Conservation (phyloP, 2,888 invertebrate species). For the Cepaea hortensis region DNA sequence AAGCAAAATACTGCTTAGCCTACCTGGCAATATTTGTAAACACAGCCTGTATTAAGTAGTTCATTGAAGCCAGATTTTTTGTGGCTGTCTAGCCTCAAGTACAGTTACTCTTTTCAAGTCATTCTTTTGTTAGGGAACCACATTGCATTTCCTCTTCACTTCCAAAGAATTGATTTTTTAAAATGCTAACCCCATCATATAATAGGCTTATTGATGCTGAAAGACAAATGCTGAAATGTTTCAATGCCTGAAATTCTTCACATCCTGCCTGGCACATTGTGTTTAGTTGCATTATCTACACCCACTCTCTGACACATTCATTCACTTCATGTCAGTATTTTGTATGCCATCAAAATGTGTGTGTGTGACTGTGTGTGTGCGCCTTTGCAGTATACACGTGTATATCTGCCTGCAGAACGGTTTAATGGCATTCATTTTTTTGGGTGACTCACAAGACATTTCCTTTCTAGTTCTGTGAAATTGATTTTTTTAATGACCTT, state of each 20-base stretch:
- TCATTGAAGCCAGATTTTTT: neutral
- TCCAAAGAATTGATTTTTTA: slow-evolving; percentile 10
- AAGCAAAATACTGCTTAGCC: slow-evolving; percentile 4
- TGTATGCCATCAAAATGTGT: too few relatives aligned
- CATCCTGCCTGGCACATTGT: neutral
- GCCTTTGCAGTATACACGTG: too few relatives aligned
- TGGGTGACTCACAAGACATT: neutral
- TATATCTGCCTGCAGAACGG: too few relatives aligned
- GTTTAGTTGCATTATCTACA: neutral
- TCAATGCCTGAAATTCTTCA: neutral
- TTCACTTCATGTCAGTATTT: too few relatives aligned
- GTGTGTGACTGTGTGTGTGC: too few relatives aligned
- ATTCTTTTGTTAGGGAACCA: neutral
- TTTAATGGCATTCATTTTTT: too few relatives aligned
- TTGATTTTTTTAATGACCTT: neutral
- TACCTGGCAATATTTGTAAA: neutral
- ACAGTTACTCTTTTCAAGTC: neutral
- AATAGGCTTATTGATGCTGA: neutral
- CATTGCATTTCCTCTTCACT: neutral
- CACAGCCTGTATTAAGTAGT: neutral
- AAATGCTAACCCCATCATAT: neutral
- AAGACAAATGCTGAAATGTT: too few relatives aligned
- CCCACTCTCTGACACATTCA: too few relatives aligned
- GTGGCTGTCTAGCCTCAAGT: neutral
- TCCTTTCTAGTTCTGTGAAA: neutral